phyloP scores from a whole-genome alignment of 37 sponge, comb jelly and placozoan genomes.

The Lycopodina hypogea region DNA sequence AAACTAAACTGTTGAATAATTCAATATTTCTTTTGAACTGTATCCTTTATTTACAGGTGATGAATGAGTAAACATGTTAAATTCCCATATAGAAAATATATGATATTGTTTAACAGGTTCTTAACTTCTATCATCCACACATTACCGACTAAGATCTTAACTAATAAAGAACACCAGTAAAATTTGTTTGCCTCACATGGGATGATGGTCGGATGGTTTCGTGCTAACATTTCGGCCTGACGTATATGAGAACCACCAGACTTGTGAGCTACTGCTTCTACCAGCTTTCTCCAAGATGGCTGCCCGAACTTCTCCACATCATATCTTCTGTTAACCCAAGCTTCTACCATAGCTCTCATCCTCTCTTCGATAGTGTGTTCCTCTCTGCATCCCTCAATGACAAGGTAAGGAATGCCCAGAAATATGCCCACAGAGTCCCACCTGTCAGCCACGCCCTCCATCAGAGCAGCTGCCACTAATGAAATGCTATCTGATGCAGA shows the following conservation, averaged over 20 bases:
- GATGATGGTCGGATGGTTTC: neutral
- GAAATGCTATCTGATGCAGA: neutral
- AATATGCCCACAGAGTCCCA: conserved; percentile 20
- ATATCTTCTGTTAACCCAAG: conserved; percentile 11
- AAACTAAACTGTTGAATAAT: no score
- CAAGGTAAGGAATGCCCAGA: conserved; percentile 11
- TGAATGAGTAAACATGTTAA: no score
- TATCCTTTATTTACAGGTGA: no score
- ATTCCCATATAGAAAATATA: no score
- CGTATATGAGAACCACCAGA: conserved; percentile 10
- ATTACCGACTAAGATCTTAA: no score
- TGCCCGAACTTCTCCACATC: conserved; percentile 15
- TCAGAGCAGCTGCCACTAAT: neutral
- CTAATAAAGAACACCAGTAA: no score
- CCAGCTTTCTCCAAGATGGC: conserved; percentile 36
- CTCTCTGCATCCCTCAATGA: neutral
- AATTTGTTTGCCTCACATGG: no score
- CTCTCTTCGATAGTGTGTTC: neutral
- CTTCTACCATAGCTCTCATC: neutral
- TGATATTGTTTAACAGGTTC: no score
- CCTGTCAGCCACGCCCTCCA: conserved; percentile 20
- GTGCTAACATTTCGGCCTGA: conserved; percentile 11
- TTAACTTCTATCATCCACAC: no score
- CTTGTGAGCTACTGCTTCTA: conserved; percentile 16
- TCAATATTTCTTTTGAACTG: no score